phyloP scores from a whole-genome alignment of 2,113 vertebrate genomes.

The Muntiacus reevesi region DNA sequence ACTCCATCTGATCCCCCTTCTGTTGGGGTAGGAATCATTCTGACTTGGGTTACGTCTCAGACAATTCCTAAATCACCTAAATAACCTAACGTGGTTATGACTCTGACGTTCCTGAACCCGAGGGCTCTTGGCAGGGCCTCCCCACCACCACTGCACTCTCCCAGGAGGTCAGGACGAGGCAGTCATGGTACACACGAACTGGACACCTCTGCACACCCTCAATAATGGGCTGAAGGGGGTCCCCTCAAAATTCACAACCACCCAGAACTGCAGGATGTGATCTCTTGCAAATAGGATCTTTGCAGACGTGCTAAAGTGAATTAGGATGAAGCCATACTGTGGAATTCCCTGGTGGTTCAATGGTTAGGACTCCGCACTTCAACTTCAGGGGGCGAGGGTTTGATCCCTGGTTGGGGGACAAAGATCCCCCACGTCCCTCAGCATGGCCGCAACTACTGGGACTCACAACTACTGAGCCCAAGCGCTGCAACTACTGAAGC shows the following conservation, averaged over 20 bases:
- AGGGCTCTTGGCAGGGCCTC: not conserved
- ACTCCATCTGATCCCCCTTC: not conserved
- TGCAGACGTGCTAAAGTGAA: not conserved
- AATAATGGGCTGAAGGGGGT: not conserved
- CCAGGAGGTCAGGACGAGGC: not conserved
- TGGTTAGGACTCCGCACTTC: not conserved
- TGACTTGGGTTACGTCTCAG: not conserved
- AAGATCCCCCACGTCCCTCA: not conserved
- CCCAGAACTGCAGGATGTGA: not conserved
- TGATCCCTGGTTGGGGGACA: not conserved
- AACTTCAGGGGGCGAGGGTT: not conserved
- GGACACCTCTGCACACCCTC: not conserved
- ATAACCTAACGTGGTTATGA: not conserved
- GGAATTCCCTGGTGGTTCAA: not conserved
- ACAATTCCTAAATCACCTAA: not conserved
- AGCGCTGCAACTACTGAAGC: not conserved
- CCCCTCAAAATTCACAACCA: not conserved
- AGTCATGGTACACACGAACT: rapidly evolving
- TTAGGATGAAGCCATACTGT: not conserved
- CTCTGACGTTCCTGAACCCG: not conserved
- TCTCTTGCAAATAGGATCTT: not conserved
- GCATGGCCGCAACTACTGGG: not conserved
- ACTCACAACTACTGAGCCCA: not conserved
- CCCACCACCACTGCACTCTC: rapidly evolving
- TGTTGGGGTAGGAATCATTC: not conserved